A percentile compares a stretch with the other conserved stretches of the same genome.
Conservation (phyloP, 2,113 vertebrate species). For the Melanostigma gelatinosum region DNA sequence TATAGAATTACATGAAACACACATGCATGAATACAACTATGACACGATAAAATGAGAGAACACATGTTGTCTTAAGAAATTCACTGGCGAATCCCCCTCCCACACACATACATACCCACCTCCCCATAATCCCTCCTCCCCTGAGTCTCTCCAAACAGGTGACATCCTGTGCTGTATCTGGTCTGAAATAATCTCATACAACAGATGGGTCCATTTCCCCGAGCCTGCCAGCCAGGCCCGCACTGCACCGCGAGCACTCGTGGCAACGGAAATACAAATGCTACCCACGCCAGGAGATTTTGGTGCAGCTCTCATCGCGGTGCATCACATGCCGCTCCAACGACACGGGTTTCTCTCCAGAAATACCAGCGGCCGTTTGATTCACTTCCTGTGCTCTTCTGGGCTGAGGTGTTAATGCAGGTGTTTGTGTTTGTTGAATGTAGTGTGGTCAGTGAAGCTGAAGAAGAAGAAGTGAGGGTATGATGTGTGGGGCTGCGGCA, state of each 20-base stretch:
- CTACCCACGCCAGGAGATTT: conserved; percentile 60
- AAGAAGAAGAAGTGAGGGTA: neutral
- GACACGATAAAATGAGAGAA: conserved; percentile 20
- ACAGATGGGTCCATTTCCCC: conserved; percentile 78
- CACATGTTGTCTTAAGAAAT: conserved; percentile 46
- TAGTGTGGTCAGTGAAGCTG: neutral
- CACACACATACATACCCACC: neutral
- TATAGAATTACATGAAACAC: conserved; percentile 22
- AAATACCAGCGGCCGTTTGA: conserved; percentile 24
- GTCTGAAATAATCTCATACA: conserved; percentile 77
- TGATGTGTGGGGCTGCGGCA: neutral
- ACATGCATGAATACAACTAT: neutral
- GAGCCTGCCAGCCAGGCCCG: conserved; percentile 67
- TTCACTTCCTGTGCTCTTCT: conserved; percentile 28
- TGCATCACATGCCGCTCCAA: conserved; percentile 18
- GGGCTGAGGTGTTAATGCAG: conserved; percentile 1
- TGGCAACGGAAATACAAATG: conserved; percentile 62
- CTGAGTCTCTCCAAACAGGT: conserved; percentile 73
- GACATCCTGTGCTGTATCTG: conserved; percentile 73
- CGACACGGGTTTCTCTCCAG: conserved; percentile 8
- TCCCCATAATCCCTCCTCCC: conserved; percentile 63
- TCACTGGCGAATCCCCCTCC: conserved; percentile 18
- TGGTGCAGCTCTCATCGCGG: conserved; percentile 63
- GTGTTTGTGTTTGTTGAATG: neutral
- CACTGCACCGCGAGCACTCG: conserved; percentile 60